Conservation (phyloP, 2,797 vertebrate genomes). For the Spea hammondii region DNA sequence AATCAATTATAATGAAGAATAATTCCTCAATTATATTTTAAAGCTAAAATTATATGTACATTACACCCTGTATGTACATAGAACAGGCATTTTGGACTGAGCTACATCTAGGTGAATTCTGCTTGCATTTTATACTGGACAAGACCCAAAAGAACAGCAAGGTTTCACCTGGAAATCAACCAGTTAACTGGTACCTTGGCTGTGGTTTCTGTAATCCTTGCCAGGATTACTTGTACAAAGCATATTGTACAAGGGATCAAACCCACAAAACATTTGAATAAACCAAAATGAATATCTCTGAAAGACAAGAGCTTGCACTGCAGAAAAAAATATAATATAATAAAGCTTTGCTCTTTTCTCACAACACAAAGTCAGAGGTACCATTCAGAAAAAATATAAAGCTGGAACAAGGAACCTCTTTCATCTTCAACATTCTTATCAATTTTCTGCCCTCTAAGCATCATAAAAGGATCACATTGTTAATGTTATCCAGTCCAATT, state of each 20-base stretch:
- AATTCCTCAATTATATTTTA: no score
- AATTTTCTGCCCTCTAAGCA: conserved; percentile 47
- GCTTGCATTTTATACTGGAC: not conserved
- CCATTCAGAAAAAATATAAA: conserved; percentile 37
- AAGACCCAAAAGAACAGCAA: not conserved
- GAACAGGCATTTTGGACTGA: no score
- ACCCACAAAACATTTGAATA: conserved; percentile 42
- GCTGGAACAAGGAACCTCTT: conserved; percentile 11
- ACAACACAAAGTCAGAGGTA: conserved; percentile 39
- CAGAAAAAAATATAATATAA: conserved; percentile 52
- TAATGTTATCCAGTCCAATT: conserved; percentile 23
- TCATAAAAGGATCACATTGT: conserved; percentile 35
- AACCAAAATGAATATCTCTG: conserved; percentile 38
- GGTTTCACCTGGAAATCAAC: not conserved
- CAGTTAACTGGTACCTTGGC: conserved; percentile 18
- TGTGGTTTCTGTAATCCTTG: conserved; percentile 19
- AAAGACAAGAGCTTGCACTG: conserved; percentile 43
- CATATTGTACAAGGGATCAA: conserved; percentile 39
- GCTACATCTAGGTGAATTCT: not conserved
- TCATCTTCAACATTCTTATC: conserved; percentile 38
- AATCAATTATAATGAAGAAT: no score
- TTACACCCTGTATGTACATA: no score
- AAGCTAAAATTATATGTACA: no score
- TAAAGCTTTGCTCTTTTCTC: conserved; percentile 45
- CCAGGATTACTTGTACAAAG: conserved; percentile 35